Base-by-base conservation (phyloP, 2,888 invertebrate species). In the Bursaphelenchus okinawaensis region DNA sequence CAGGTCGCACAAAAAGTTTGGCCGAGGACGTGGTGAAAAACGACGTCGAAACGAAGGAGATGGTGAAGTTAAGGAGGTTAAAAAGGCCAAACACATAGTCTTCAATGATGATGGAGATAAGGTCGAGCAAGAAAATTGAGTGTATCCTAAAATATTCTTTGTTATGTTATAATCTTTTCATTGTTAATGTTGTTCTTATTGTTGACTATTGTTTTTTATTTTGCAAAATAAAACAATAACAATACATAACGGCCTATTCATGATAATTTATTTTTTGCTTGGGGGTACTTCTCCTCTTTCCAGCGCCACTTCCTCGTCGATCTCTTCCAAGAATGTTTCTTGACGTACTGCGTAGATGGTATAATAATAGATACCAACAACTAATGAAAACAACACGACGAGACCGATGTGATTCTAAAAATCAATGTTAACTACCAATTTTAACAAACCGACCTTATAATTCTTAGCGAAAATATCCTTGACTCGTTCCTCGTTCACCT, bases 301-400 rank as follows among this genome's bases (percentile, higher is more conserved):
- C 7, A 59, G 64, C 6, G 80, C 81, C 68, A 81, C 72, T 68
- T 81, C 81, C 81, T 90, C 90, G 71, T 93, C 89, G 82, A 93
- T 92, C 83, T 93, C 92, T 86, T 93, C 93, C 66, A 94, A 87
- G 85, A 94, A 93, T 57, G 88, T 90, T 84, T 94, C 94, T 83
- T 93, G 93, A 82, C 89, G 90, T 58, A 94, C 90, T 7, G 93
- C 88, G 72, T 87, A 87, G 82, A 92, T 90, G 20, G 92, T 91
- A 84, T 93, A 93, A 28, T 87, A 85, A 84, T 92, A 93, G 80
- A 94, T 91, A 69, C 89, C 87, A 50, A 73, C 31, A 16, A 68
- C 77, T 0, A 75, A 19, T 0, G 63, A 57, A 16, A 70, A n/a
- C 3, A 77, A 64, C 16, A 66, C 66, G 27, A 66, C 69, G 40